A percentile compares a stretch with the other conserved stretches of the same genome.
Evolutionary conservation across 2,888 invertebrate genomes (phyloP).

Genomic region (Thalpophila matura): DNA sequence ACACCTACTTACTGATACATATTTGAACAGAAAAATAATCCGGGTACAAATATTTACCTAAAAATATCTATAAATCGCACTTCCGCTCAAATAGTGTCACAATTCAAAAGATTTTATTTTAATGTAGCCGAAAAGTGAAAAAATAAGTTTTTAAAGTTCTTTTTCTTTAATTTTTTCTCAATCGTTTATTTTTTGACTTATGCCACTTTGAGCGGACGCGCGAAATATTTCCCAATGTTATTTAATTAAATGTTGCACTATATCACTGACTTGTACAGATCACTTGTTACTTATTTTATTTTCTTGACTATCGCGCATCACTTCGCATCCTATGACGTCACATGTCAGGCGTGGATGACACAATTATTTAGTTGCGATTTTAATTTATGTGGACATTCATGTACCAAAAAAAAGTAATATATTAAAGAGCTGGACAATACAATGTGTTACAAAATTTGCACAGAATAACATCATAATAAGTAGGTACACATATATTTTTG

Average conservation of each 20-base stretch:
- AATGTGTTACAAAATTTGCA: slow-evolving; percentile 68
- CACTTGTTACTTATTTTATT: slow-evolving; percentile 25
- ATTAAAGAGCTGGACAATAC: slow-evolving; percentile 74
- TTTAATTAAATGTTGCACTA: slow-evolving; percentile 41
- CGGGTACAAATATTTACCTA: slow-evolving; percentile 3
- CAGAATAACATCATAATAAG: slow-evolving; percentile 67
- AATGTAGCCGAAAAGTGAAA: no score
- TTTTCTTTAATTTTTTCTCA: no score
- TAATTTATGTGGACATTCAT: slow-evolving; percentile 82
- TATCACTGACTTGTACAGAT: slow-evolving; percentile 36
- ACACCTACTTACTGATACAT: slow-evolving; percentile 56
- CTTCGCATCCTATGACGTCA: slow-evolving; percentile 19
- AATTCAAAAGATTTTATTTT: no score
- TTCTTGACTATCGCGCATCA: slow-evolving; percentile 30
- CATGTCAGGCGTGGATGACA: slow-evolving; percentile 68
- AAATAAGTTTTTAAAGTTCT: no score
- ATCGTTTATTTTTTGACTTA: no score
- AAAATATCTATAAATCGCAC: slow-evolving; percentile 37
- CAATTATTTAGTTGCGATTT: slow-evolving; percentile 78
- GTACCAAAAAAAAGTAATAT: slow-evolving; percentile 82
- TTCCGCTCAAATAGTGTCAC: no score
- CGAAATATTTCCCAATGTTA: slow-evolving; percentile 32
- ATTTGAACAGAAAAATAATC: slow-evolving; percentile 33
- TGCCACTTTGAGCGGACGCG: no score
- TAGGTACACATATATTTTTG: slow-evolving; percentile 86